These are phyloP conservation scores for Micrasema longulum DNA, from an alignment of 1,140 invertebrate species.

Conservation along the genomic window DNA sequence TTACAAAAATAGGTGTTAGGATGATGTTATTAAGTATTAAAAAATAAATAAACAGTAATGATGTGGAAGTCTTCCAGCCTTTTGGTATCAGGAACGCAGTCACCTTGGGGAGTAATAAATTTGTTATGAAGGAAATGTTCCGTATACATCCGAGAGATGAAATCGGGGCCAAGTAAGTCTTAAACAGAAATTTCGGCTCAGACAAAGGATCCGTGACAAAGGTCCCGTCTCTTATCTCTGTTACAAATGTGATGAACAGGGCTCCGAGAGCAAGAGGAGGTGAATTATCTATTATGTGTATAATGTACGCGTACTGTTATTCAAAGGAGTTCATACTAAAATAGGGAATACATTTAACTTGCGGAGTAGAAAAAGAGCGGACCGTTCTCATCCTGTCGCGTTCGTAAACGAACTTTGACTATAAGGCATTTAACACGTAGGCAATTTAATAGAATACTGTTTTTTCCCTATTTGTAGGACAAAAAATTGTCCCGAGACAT, in stretches of 20 bases:
- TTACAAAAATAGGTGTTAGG: too few relatives aligned
- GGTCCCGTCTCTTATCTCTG: slow-evolving; percentile 27
- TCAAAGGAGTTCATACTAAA: not conserved
- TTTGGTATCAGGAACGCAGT: slow-evolving; percentile 25
- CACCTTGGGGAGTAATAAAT: slow-evolving; percentile 33
- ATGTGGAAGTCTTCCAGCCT: too few relatives aligned
- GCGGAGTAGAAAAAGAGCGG: not conserved
- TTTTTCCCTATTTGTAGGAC: too few relatives aligned
- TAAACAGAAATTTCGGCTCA: slow-evolving; percentile 23
- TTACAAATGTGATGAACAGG: slow-evolving; percentile 6
- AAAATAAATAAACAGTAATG: too few relatives aligned
- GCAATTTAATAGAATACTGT: too few relatives aligned
- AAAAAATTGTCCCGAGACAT: too few relatives aligned
- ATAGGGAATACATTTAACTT: not conserved
- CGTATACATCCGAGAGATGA: slow-evolving; percentile 2
- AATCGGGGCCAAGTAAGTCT: not conserved
- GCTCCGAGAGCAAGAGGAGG: not conserved
- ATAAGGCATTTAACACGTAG: too few relatives aligned
- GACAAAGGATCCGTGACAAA: slow-evolving; percentile 16
- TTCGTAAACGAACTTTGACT: too few relatives aligned
- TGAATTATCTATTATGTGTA: not conserved
- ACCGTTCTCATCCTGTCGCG: not conserved
- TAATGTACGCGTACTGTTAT: not conserved
- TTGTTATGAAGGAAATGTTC: slow-evolving; percentile 40
- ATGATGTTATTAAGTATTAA: too few relatives aligned